Conservation (phyloP, 2,888 invertebrate species). For the Sinohyriopsis cumingii region DNA sequence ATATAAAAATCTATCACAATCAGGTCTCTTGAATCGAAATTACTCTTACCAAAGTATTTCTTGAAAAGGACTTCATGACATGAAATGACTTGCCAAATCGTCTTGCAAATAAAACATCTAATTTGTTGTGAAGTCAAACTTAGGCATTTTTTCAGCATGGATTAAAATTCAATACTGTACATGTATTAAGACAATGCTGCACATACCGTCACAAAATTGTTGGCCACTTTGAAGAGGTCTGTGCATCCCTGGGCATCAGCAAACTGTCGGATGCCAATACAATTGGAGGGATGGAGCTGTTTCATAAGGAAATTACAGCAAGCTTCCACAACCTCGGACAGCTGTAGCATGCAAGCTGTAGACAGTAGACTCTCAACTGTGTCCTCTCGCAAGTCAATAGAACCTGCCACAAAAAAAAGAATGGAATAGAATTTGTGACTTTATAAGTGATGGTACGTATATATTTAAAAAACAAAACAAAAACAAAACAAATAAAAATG, state of each 20-base stretch:
- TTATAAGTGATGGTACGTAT: not conserved
- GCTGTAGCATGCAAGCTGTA: slow-evolving; percentile 90
- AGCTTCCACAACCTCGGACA: slow-evolving; percentile 87
- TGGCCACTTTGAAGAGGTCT: slow-evolving; percentile 85
- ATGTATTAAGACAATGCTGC: not conserved
- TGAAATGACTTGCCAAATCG: too few species aligned
- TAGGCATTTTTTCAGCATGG: too few species aligned
- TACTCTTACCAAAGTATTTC: too few species aligned
- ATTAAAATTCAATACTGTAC: too few species aligned
- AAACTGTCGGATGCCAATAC: slow-evolving; percentile 92
- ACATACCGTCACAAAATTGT: slow-evolving; percentile 87
- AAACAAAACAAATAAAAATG: not conserved
- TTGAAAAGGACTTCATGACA: too few species aligned
- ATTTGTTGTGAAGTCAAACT: too few species aligned
- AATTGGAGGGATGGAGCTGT: slow-evolving; percentile 94
- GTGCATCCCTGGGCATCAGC: slow-evolving; percentile 90
- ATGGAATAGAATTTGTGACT: not conserved
- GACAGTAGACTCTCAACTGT: slow-evolving; percentile 89
- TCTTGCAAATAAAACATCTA: too few species aligned
- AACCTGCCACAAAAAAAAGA: slow-evolving; percentile 72
- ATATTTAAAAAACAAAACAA: not conserved
- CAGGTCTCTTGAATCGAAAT: too few species aligned
- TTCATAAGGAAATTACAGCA: slow-evolving; percentile 92
- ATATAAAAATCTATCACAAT: too few species aligned
- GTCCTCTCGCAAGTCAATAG: slow-evolving; percentile 88